Evolutionary conservation across 2,888 invertebrate species (phyloP), one percentile per base, ranked within the genome.

Genomic region (Caprella mutica): DNA sequence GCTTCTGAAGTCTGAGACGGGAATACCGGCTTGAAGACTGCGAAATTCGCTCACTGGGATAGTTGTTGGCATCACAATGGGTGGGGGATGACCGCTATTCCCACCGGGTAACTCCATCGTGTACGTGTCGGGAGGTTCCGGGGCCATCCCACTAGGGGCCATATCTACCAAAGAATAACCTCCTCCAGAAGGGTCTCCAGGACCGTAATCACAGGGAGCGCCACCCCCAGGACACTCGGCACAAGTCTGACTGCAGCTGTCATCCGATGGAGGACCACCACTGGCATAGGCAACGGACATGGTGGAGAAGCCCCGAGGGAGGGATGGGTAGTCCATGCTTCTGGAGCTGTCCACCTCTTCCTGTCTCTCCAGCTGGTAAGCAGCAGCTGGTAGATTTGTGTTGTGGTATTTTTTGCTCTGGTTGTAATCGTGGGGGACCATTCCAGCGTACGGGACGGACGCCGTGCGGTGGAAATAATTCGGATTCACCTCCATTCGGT

Each of bases 191-290:
- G 44, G 29, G 9, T 35, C 52, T 17, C 35, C 33, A 23, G 55
- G 48, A 6, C 59, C 44, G 48, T 57, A 63, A 17, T 57, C 58
- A 30, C 63, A 63, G 12, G 62, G 38, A 27, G 63, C 39, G 33
- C 56, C 57, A 5, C 59, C 44, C 2, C 54, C 51, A 3, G 59
- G 63, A 33, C 63, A 63, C 46, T 63, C 63, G 30, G 56, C 50
- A 38, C 63, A 63, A 24, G 55, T 27, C n/a, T 55, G 53, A 19
- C 30, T 44, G 55, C 46, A 55, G n/a, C 44, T 39, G 27, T 46
- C 46, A 17, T 55, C 46, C 3, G 44, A 35, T 8, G 48, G 6
- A 6, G 51, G 23, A n/a, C n/a, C n/a, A n/a, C 40, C 54, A 44
- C 33, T 44, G 46, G 51, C 55, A 26, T 51, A 43, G 17, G 55